Percentiles rank a stretch among this genome's conserved stretches.
Evolutionary conservation across 2,113 vertebrate genomes (phyloP).

Genomic region (Eidolon helvum): DNA sequence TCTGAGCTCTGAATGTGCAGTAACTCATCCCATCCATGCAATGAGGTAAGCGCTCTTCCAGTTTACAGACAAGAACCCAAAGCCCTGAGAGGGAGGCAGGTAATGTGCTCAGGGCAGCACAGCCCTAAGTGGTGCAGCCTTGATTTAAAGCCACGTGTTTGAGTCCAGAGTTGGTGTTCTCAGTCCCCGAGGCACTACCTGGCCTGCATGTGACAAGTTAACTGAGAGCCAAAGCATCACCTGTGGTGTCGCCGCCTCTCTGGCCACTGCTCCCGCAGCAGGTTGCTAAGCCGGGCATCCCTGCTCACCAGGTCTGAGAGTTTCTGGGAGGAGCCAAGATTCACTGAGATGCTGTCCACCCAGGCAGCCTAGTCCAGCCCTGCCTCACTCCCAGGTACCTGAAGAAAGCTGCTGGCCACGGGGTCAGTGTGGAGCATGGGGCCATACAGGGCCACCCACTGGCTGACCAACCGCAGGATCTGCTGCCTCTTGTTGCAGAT

Average conservation of each 20-base stretch:
- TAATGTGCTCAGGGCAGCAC: fast-evolving
- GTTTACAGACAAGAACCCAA: neutral
- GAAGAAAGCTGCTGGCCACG: slow-evolving; percentile 86
- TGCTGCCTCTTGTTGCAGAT: slow-evolving; percentile 90
- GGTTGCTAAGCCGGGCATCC: slow-evolving; percentile 84
- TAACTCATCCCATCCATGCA: fast-evolving
- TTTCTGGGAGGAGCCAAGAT: slow-evolving; percentile 79
- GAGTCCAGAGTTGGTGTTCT: fast-evolving
- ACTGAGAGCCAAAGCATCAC: slow-evolving; percentile 77
- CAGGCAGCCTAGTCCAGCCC: fast-evolving
- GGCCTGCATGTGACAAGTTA: fast-evolving
- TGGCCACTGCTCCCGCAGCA: slow-evolving; percentile 88
- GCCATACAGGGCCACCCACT: slow-evolving; percentile 92
- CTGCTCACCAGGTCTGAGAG: slow-evolving; percentile 87
- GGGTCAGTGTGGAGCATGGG: slow-evolving; percentile 89
- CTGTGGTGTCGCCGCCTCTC: slow-evolving; percentile 87
- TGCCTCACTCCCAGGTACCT: slow-evolving; percentile 81
- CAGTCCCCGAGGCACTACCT: fast-evolving
- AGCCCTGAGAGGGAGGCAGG: neutral
- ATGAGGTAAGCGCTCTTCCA: neutral
- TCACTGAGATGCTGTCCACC: neutral
- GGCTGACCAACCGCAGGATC: slow-evolving; percentile 90
- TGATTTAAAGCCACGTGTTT: fast-evolving
- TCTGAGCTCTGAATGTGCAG: fast-evolving
- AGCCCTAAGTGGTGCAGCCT: fast-evolving